Conservation (phyloP, 2,797 vertebrate species). For the Leptodactylus fallax region DNA sequence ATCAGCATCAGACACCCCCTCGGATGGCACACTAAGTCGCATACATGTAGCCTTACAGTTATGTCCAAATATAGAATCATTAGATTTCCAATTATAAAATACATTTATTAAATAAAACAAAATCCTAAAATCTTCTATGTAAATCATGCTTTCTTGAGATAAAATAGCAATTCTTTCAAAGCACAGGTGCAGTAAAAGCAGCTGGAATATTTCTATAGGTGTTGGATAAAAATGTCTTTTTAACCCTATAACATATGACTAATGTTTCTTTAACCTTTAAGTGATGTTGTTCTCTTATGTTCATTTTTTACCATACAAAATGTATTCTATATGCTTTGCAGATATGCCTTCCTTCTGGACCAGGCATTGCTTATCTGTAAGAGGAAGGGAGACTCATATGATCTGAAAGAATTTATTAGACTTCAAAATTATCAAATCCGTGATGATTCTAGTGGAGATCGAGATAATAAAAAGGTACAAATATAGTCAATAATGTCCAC, state of each 20-base stretch:
- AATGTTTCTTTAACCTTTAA: background rate
- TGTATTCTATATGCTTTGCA: slow-evolving; percentile 64
- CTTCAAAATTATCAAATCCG: slow-evolving; percentile 86
- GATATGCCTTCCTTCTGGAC: slow-evolving; percentile 92
- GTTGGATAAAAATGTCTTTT: background rate
- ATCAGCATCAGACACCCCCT: too few relatives aligned
- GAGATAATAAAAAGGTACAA: slow-evolving; percentile 89
- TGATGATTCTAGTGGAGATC: slow-evolving; percentile 81
- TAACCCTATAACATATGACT: background rate
- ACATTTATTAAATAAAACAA: too few relatives aligned
- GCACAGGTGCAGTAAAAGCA: too few relatives aligned
- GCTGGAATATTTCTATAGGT: too few relatives aligned
- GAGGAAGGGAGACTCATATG: slow-evolving; percentile 88
- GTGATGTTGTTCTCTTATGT: background rate
- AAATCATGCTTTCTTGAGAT: too few relatives aligned
- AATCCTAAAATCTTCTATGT: too few relatives aligned
- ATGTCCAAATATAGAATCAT: too few relatives aligned
- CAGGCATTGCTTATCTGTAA: slow-evolving; percentile 93
- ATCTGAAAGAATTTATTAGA: slow-evolving; percentile 87
- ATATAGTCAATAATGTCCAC: too few relatives aligned
- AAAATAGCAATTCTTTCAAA: too few relatives aligned
- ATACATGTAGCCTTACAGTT: too few relatives aligned
- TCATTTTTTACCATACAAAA: background rate
- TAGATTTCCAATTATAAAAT: too few relatives aligned
- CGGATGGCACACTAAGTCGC: too few relatives aligned